phyloP scores from a whole-genome alignment of 2,113 vertebrate species.

The Anseranas semipalmata region DNA sequence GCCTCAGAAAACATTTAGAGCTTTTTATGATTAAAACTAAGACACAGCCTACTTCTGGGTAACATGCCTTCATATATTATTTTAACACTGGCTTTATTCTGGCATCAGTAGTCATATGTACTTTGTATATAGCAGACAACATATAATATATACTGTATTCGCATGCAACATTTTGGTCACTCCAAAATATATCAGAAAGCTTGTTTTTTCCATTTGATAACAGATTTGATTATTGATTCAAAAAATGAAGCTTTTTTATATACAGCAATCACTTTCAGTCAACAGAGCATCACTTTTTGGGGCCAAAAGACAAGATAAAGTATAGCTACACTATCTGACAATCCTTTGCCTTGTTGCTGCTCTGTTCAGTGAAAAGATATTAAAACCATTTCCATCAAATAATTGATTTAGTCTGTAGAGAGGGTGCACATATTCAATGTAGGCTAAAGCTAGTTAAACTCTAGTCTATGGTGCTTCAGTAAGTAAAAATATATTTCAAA shows the following conservation, averaged over 20 bases:
- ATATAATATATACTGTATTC: not conserved
- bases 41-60: not conserved
- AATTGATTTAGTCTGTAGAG: slow-evolving; percentile 23
- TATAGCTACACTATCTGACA: not conserved
- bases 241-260: not conserved
- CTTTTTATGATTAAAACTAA: not conserved
- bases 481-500: not conserved
- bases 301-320: not conserved
- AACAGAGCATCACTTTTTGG: not conserved
- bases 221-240: not conserved
- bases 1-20: not conserved
- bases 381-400: slow-evolving; percentile 41
- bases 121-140: not conserved
- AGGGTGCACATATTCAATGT: not conserved
- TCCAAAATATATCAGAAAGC: not conserved
- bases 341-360: not conserved
- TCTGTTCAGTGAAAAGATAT: slow-evolving; percentile 9
- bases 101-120: not conserved
- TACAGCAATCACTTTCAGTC: not conserved
- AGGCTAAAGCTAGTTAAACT: not conserved
- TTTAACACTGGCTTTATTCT: not conserved
- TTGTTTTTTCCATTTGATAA: not conserved
- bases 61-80: not conserved
- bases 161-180: not conserved
- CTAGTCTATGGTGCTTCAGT: not conserved